Conservation (phyloP, 37 sponge, comb jelly and placozoan species). For the Beroe forskalii region DNA sequence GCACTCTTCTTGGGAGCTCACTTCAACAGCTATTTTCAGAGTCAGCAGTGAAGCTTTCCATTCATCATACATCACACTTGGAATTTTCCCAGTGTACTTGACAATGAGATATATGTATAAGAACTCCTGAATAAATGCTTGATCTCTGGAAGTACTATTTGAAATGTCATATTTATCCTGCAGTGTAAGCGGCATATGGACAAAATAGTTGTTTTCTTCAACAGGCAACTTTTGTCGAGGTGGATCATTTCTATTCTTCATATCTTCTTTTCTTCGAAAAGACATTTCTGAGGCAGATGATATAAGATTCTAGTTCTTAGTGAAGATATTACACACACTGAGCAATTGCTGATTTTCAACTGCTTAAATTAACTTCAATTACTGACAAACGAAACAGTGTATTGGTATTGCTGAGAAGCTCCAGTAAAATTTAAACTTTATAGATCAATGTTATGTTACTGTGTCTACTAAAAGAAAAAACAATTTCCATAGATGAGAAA, state of each 20-base stretch:
- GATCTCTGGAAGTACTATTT: constrained; percentile 23
- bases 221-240: background rate
- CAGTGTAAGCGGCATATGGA: constrained; percentile 36
- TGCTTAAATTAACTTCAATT: too few relatives aligned
- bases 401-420: too few relatives aligned
- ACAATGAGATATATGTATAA: constrained; percentile 58
- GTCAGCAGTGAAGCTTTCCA: constrained; percentile 38
- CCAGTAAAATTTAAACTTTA: too few relatives aligned
- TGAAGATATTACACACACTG: too few relatives aligned
- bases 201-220: constrained; percentile 38
- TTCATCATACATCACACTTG: constrained; percentile 39
- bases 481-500: too few relatives aligned
- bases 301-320: too few relatives aligned
- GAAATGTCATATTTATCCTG: constrained; percentile 61
- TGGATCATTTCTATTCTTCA: background rate
- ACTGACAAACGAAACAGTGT: too few relatives aligned
- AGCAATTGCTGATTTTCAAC: too few relatives aligned
- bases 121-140: constrained; percentile 56
- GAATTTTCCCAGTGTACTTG: constrained; percentile 14
- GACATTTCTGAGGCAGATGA: constrained; percentile 47
- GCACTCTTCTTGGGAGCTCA: constrained; percentile 53
- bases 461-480: too few relatives aligned
- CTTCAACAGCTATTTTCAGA: constrained; percentile 50
- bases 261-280: background rate
- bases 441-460: too few relatives aligned